Conservation (phyloP, 2,888 invertebrate genomes). For the Clostera curtula region DNA sequence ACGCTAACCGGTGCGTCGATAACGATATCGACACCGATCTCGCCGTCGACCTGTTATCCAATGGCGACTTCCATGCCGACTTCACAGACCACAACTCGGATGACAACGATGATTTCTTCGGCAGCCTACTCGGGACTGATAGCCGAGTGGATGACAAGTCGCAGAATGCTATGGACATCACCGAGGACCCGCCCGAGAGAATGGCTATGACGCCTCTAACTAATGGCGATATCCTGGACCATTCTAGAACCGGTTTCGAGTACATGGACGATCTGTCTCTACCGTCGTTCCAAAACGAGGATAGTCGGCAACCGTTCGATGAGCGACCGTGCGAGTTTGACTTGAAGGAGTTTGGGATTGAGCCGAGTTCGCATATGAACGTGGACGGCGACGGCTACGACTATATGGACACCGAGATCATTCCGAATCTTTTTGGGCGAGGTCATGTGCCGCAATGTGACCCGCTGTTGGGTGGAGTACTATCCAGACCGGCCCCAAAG, state of each 20-base stretch:
- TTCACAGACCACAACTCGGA: conserved; percentile 48
- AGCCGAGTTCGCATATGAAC: conserved; percentile 74
- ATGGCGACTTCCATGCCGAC: conserved; percentile 48
- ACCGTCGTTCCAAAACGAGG: conserved; percentile 60
- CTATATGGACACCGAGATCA: conserved; percentile 58
- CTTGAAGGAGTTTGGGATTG: conserved; percentile 78
- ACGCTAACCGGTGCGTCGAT: conserved; percentile 30
- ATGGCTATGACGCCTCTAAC: conserved; percentile 55
- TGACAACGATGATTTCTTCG: conserved; percentile 59
- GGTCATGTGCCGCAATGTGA: conserved; percentile 77
- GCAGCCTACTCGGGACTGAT: conserved; percentile 43
- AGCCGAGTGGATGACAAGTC: conserved; percentile 37
- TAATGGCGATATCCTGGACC: conserved; percentile 59
- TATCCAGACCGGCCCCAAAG: conserved; percentile 75
- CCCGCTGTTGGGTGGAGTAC: conserved; percentile 81
- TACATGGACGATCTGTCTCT: conserved; percentile 63
- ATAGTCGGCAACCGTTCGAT: conserved; percentile 41
- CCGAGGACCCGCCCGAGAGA: conserved; percentile 48
- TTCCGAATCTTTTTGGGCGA: conserved; percentile 65
- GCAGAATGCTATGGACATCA: conserved; percentile 53
- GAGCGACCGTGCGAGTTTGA: conserved; percentile 64
- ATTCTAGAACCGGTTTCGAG: conserved; percentile 52
- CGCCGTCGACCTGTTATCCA: conserved; percentile 39
- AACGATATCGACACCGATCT: conserved; percentile 46
- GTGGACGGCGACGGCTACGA: conserved; percentile 70